A percentile compares a stretch with the other conserved stretches of the same genome.
phyloP scores from a whole-genome alignment of 2,888 invertebrate genomes.

The Ditula angustiorana region DNA sequence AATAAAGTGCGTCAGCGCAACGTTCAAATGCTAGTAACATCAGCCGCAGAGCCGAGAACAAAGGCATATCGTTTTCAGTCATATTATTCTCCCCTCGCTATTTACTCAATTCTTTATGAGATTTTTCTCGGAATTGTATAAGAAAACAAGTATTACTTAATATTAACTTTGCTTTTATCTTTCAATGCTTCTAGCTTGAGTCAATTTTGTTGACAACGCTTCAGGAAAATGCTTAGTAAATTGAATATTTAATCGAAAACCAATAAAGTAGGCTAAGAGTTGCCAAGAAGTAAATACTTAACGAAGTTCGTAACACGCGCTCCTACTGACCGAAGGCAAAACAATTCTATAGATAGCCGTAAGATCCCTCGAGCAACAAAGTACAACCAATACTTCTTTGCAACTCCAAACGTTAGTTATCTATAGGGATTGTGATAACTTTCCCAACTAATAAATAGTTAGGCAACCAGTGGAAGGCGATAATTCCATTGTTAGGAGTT shows the following conservation, averaged over 20 bases:
- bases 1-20: not conserved
- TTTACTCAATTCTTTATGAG: slow-evolving; percentile 7
- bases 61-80: slow-evolving; percentile 10
- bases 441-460: slow-evolving; percentile 30
- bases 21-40: not conserved
- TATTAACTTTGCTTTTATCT: not conserved
- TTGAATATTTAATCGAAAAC: not conserved
- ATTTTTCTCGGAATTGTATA: slow-evolving; percentile 5
- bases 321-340: too few species aligned
- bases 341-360: not conserved
- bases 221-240: not conserved
- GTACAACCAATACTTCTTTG: slow-evolving; percentile 16
- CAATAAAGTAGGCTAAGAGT: not conserved
- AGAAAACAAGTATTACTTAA: not conserved
- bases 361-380: not conserved
- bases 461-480: slow-evolving; percentile 7
- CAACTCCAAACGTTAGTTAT: slow-evolving; percentile 2
- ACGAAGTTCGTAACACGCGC: not conserved
- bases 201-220: not conserved
- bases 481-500: slow-evolving; percentile 12
- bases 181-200: not conserved
- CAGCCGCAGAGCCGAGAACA: not conserved
- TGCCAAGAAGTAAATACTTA: not conserved
- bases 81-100: not conserved
- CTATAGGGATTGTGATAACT: slow-evolving; percentile 20